Base-by-base conservation (phyloP, 2,113 vertebrate genomes). In the Cryptomyrus ogoouensis region DNA sequence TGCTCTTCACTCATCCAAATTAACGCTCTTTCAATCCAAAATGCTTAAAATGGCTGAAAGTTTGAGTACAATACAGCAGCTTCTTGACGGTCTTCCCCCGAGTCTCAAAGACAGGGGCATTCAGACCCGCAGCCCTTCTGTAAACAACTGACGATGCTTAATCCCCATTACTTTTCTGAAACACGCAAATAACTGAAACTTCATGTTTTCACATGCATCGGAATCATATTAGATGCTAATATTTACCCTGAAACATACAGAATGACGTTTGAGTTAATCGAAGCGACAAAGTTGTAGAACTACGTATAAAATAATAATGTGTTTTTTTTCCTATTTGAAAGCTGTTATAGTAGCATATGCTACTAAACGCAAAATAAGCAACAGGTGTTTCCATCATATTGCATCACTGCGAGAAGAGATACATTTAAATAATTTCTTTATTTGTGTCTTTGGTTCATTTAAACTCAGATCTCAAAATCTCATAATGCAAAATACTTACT, bases 401-500 rank as follows among this genome's bases (percentile, higher is more conserved):
- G 42, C 44, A 84, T 46, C 35, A 5, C 19, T 47, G 46, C 4
- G 27, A 52, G n/a, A 31, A 87, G 31, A 88, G 5, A 62, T 12
- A 87, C 17, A 87, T 35, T 87, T 17, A 53, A 31, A 19, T 12
- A 27, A 12, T 24, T 49, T 85, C 21, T 10, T n/a, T 46, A 50
- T 21, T 49, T 46, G 24, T 7, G 47, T 9, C 47, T 50, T n/a
- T 84, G 44, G 12, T 87, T n/a, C 7, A 62, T 62, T 35, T 35
- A 31, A 35, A 31, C 31, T 50, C n/a, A n/a, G 12, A 87, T 87
- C n/a, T 31, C 85, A 58, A 39, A 88, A 56, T 53, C n/a, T 50
- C 0, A 53, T 53, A 19, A 46, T 87, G 66, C 9, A 89, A 53
- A 39, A 80, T 24, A 89, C 88, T 89, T 53, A 89, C 88, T 89